Conservation (phyloP, 2,113 vertebrate species). For the Amphilophus citrinellus region DNA sequence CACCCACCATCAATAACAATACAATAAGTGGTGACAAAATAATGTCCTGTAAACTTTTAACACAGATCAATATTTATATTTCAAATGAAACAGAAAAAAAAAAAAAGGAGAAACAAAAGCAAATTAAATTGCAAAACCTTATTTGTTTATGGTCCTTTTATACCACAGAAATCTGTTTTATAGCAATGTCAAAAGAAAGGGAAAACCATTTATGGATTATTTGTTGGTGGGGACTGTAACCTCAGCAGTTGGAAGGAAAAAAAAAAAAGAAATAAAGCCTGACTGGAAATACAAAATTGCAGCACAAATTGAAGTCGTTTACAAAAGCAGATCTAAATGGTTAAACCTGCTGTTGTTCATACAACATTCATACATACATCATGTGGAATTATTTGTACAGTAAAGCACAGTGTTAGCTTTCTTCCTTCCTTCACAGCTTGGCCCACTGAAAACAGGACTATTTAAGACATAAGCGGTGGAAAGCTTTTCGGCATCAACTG, state of each 20-base stretch:
- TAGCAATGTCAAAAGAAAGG: constrained; percentile 41
- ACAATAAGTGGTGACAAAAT: constrained; percentile 12
- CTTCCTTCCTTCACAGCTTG: constrained; percentile 28
- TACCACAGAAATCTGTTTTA: constrained; percentile 46
- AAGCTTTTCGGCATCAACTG: constrained; percentile 32
- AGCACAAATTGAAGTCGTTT: neutral
- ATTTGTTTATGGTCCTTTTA: constrained; percentile 63
- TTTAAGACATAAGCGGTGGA: constrained; percentile 49
- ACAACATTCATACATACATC: neutral
- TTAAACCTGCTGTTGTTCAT: neutral
- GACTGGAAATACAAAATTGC: neutral
- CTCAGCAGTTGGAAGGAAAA: constrained; percentile 11
- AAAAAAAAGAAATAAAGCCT: constrained; percentile 35
- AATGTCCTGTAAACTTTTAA: constrained; percentile 48
- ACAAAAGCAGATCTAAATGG: neutral
- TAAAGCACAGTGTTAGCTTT: constrained; percentile 24
- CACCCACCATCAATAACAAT: constrained; percentile 17
- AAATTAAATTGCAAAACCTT: constrained; percentile 33
- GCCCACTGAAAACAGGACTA: constrained; percentile 1
- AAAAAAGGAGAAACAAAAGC: constrained; percentile 31
- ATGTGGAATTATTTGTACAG: neutral
- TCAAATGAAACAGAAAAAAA: constrained; percentile 16
- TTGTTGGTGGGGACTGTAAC: constrained; percentile 31
- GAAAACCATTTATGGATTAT: constrained; percentile 62
- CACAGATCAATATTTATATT: constrained; percentile 59